Percentiles rank a stretch among this genome's conserved stretches.
phyloP scores from a whole-genome alignment of 2,888 invertebrate genomes.

The Plemyria rubiginata region DNA sequence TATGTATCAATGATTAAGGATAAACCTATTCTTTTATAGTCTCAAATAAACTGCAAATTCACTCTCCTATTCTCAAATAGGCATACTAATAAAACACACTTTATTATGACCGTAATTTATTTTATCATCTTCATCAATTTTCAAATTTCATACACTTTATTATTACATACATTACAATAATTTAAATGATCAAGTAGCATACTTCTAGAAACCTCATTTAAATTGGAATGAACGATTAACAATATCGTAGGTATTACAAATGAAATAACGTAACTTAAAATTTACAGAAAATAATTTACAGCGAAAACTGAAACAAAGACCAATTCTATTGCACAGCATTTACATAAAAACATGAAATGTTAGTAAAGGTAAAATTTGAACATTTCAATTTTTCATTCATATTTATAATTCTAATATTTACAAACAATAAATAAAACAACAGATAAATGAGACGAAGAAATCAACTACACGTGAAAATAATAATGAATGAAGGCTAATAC shows the following conservation, averaged over 20 bases:
- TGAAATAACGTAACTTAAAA: constrained; percentile 81
- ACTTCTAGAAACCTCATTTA: constrained; percentile 81
- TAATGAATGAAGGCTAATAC: constrained; percentile 58
- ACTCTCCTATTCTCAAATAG: background rate
- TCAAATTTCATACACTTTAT: constrained; percentile 83
- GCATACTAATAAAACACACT: constrained; percentile 53
- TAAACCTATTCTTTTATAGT: background rate
- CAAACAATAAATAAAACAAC: constrained; percentile 83
- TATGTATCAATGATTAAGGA: too few species aligned
- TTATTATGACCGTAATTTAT: constrained; percentile 80
- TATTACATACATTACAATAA: constrained; percentile 84
- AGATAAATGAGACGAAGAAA: constrained; percentile 46
- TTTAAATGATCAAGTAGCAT: constrained; percentile 83
- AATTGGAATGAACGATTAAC: constrained; percentile 84
- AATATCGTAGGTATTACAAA: constrained; percentile 75
- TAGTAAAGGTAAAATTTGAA: constrained; percentile 60
- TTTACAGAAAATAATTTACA: constrained; percentile 71
- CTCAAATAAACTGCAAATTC: background rate
- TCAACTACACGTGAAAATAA: constrained; percentile 43
- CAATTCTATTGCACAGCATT: constrained; percentile 78
- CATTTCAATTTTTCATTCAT: constrained; percentile 66
- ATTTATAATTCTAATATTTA: constrained; percentile 64
- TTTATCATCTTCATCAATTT: constrained; percentile 83
- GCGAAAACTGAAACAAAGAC: constrained; percentile 65
- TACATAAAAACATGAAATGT: constrained; percentile 42